phyloP scores from a whole-genome alignment of 2,797 vertebrate genomes.

The Taenioides sp. region DNA sequence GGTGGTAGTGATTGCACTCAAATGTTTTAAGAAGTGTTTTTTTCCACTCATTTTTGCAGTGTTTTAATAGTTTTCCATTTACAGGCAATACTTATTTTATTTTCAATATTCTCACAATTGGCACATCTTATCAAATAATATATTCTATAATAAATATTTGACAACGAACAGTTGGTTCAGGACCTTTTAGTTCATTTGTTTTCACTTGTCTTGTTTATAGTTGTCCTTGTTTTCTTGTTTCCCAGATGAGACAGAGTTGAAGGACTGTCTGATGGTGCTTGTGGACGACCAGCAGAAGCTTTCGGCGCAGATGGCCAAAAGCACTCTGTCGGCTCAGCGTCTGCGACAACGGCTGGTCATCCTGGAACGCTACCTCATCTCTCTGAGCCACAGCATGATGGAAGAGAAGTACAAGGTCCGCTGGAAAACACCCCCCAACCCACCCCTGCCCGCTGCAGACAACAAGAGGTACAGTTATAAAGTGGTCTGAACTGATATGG shows the following conservation, averaged over 20 bases:
- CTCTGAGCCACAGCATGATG: constrained; percentile 92
- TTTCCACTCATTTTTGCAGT: too few species aligned
- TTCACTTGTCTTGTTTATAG: not conserved
- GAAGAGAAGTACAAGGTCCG: constrained; percentile 90
- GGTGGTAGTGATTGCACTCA: too few species aligned
- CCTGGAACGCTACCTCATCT: constrained; percentile 95
- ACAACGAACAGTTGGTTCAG: not conserved
- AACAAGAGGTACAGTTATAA: constrained; percentile 86
- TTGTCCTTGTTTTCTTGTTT: not conserved
- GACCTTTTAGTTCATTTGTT: not conserved
- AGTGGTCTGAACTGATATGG: too few species aligned
- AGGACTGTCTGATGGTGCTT: constrained; percentile 90
- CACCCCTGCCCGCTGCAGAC: constrained; percentile 84
- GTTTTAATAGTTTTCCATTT: too few species aligned
- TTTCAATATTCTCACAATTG: too few species aligned
- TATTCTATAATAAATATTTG: too few species aligned
- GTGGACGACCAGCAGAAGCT: constrained; percentile 94
- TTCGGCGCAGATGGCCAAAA: constrained; percentile 87
- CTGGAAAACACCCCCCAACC: constrained; percentile 86
- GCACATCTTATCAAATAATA: too few species aligned
- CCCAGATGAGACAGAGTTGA: constrained; percentile 87
- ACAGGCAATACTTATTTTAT: too few species aligned
- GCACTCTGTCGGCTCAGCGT: constrained; percentile 89
- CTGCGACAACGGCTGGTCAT: constrained; percentile 93
- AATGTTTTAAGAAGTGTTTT: too few species aligned